Conservation (phyloP, 2,888 invertebrate species). For the Macrophya alboannulata region DNA sequence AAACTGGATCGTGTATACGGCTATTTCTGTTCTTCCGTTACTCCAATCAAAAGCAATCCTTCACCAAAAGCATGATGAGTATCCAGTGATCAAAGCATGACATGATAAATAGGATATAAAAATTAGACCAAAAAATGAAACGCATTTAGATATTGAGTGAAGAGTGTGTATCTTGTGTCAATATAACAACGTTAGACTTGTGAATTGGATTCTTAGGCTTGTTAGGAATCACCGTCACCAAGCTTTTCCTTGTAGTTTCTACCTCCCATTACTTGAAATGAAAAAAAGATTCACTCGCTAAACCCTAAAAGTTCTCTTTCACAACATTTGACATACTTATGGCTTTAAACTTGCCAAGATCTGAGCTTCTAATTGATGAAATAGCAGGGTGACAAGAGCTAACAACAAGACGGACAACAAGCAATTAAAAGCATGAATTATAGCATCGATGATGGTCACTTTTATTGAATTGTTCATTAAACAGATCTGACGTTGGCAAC, state of each 20-base stretch:
- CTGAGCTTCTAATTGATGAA: conserved; percentile 14
- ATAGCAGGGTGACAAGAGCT: conserved; percentile 15
- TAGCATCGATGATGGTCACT: neutral
- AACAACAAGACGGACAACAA: neutral
- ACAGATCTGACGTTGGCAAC: neutral
- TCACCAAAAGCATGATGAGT: conserved; percentile 28
- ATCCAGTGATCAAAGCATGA: conserved; percentile 35
- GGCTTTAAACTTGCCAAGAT: neutral
- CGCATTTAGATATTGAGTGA: neutral
- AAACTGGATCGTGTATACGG: conserved; percentile 54
- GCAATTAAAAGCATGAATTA: conserved; percentile 29
- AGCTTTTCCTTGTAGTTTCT: neutral
- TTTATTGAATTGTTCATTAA: conserved; percentile 26
- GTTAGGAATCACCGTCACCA: conserved; percentile 34
- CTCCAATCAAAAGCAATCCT: neutral
- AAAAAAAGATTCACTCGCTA: conserved; percentile 8
- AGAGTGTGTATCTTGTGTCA: neutral
- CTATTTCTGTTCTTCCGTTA: conserved; percentile 43
- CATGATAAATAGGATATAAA: neutral
- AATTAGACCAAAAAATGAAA: neutral
- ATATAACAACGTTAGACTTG: conserved; percentile 7
- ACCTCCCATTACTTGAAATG: neutral
- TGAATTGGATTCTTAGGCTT: conserved; percentile 22
- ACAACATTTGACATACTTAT: conserved; percentile 19
- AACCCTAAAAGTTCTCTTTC: neutral